Conservation (phyloP, 2,797 vertebrate species). For the Bovichtus variegatus region DNA sequence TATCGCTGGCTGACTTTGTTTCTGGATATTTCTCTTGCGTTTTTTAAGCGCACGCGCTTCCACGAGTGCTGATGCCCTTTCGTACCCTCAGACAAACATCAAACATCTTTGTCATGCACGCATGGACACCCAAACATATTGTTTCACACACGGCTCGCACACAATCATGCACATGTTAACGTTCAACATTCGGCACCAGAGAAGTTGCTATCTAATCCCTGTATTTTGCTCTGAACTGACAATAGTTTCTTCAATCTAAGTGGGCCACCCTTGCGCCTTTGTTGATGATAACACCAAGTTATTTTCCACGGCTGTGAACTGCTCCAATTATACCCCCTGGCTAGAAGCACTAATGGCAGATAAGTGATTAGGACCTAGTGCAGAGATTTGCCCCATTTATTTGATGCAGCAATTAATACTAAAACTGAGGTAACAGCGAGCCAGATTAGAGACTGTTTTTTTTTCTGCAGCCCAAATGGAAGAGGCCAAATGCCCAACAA, state of each 20-base stretch:
- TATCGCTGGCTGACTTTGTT: constrained; percentile 57
- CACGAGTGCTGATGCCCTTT: constrained; percentile 3
- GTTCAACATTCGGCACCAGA: constrained; percentile 4
- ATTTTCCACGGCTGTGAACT: constrained; percentile 68
- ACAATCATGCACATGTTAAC: background rate
- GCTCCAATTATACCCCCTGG: constrained; percentile 74
- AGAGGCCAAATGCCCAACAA: constrained; percentile 30
- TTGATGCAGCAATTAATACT: constrained; percentile 72
- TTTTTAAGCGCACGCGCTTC: background rate
- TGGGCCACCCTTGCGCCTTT: constrained; percentile 67
- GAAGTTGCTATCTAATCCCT: constrained; percentile 51
- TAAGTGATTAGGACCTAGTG: constrained; percentile 74
- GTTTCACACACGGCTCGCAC: background rate
- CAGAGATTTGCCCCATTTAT: constrained; percentile 77
- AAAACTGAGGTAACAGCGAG: constrained; percentile 60
- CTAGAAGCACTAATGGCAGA: constrained; percentile 72
- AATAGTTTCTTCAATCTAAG: constrained; percentile 41
- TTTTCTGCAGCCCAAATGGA: constrained; percentile 38
- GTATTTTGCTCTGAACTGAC: constrained; percentile 47
- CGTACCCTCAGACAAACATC: constrained; percentile 23
- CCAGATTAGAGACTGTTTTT: constrained; percentile 60
- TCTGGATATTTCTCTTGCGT: constrained; percentile 40
- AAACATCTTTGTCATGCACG: constrained; percentile 5
- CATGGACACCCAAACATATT: background rate
- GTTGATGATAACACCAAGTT: constrained; percentile 67